Percentiles rank a stretch among this genome's conserved stretches.
Evolutionary conservation across 2,888 invertebrate species (phyloP).

Genomic region (Pharmacophagus antenor): DNA sequence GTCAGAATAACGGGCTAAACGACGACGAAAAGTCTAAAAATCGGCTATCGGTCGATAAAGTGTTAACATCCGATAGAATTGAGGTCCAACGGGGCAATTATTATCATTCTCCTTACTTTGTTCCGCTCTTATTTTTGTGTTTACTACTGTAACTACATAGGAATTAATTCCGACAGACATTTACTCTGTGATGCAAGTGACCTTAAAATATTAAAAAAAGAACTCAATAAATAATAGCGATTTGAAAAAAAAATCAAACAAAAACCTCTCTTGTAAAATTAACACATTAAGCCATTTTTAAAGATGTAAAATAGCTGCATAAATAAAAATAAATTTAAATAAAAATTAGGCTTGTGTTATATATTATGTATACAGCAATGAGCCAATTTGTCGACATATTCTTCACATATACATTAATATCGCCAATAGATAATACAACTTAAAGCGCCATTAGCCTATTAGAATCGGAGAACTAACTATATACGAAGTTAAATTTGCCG

Average conservation of each 20-base stretch:
- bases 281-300: constrained; percentile 13
- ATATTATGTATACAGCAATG: constrained; percentile 1
- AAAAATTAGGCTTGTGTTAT: constrained; percentile 8
- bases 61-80: no score
- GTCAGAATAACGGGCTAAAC: no score
- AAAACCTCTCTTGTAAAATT: constrained; percentile 16
- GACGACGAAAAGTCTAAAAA: no score
- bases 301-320: constrained; percentile 9
- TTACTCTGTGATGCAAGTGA: not conserved
- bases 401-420: not conserved
- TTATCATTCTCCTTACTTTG: no score
- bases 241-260: no score
- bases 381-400: constrained; percentile 5
- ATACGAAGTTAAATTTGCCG: not conserved
- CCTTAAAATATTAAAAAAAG: not conserved
- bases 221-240: no score
- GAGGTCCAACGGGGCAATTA: no score
- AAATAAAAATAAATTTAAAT: constrained; percentile 24
- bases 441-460: not conserved
- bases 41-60: no score
- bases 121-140: not conserved
- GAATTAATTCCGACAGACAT: not conserved
- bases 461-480: not conserved
- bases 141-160: not conserved
- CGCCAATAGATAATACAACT: not conserved